Base-by-base conservation (phyloP, 2,797 vertebrate species). In the Syngnathus acus region DNA sequence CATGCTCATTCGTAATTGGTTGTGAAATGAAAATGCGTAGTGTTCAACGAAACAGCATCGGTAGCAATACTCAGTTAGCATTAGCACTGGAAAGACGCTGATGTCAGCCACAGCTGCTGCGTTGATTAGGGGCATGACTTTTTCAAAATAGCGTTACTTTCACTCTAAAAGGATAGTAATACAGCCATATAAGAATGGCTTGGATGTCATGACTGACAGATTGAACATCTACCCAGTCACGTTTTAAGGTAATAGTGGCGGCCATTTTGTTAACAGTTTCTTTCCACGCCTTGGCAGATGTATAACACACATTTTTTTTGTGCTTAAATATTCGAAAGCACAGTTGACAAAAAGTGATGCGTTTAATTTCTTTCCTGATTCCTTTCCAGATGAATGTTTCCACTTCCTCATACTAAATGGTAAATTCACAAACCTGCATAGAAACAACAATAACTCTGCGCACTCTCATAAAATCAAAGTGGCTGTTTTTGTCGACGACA, bases 401-500 rank as follows among this genome's bases (percentile, higher is more conserved):
- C 14, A 17, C 9, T 40, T 8, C 55, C 5, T 37, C 38, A 21
- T 60, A n/a, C 10, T 1, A 54, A 26, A 11, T 40, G 6, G 58
- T 4, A 60, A 42, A 42, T 3, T 19, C 39, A 23, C 59, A 60
- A 42, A 1, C n/a, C 7, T 21, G 39, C 6, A 21, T 19, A 32
- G 62, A 63, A 47, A 47, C 59, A 42, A 60, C 42, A 10, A 61
- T 61, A n/a, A 39, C 17, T 21, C 39, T 38, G 16, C 7, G 58
- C 59, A 42, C 40, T 42, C 58, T 60, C 59, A 42, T 42, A 42
- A 61, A 61, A 61, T 61, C 59, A 42, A 61, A 61, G 39, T 21
- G 19, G 59, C 39, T 61, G 19, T 45, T 57, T 61, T 69, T 65
- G 11, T 19, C 47, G 76, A 82, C 73, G 66, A 72, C 37, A 45